These are phyloP conservation scores for Xanthorhoe designata DNA, from an alignment of 2,888 invertebrate species.

Conservation along the genomic window DNA sequence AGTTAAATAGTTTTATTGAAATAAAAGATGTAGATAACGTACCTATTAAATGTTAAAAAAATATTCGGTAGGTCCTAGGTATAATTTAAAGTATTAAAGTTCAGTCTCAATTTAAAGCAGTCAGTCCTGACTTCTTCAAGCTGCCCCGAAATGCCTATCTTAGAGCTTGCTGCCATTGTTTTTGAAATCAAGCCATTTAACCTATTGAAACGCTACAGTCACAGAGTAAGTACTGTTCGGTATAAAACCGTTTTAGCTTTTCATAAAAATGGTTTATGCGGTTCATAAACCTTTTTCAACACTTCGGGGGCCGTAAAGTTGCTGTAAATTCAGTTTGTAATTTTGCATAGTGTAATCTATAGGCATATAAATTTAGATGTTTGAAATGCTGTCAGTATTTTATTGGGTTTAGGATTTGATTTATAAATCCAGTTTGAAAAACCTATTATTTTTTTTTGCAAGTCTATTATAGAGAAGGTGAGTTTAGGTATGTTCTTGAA, in stretches of 20 bases:
- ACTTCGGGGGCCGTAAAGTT: conserved; percentile 20
- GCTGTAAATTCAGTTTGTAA: conserved; percentile 19
- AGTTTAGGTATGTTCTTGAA: too few species aligned
- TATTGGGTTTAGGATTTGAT: not conserved
- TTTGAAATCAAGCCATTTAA: not conserved
- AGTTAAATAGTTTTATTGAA: too few species aligned
- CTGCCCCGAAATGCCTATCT: too few species aligned
- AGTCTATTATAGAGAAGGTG: too few species aligned
- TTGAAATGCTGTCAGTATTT: not conserved
- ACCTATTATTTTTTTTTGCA: too few species aligned
- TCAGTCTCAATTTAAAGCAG: too few species aligned
- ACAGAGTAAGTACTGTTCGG: not conserved
- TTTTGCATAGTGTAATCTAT: conserved; percentile 3
- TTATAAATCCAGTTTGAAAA: too few species aligned
- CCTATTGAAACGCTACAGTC: not conserved
- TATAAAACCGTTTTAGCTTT: conserved; percentile 16
- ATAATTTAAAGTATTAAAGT: too few species aligned
- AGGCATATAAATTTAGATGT: not conserved
- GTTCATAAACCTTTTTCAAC: conserved; percentile 15
- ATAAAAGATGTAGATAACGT: too few species aligned
- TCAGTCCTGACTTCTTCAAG: too few species aligned
- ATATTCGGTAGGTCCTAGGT: too few species aligned
- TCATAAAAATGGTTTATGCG: conserved; percentile 18
- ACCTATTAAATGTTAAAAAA: too few species aligned
- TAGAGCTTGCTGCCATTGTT: not conserved